Evolutionary conservation across 2,888 invertebrate genomes (phyloP), one percentile per base, ranked within the genome.

Genomic region (Anoplius nigerrimus): DNA sequence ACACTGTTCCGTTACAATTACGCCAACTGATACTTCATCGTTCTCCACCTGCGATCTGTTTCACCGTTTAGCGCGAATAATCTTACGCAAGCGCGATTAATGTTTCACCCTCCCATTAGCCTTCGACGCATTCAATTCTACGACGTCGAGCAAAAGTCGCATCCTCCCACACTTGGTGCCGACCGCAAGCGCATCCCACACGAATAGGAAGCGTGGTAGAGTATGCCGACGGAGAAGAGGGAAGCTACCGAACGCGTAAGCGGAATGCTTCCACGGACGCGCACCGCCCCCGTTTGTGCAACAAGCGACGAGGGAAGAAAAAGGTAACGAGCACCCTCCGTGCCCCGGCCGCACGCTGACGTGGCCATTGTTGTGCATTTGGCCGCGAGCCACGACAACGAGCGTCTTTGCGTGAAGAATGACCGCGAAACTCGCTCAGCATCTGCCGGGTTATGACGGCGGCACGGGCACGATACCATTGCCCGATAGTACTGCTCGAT

Each of bases 401-500:
- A 48, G 48, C 48, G 48, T 48, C 48, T 48, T 48, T 54, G 54
- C 60, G 24, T 21, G 58, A 20, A 52, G 42, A 53, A 53, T 15
- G 27, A 16, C 48, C 45, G n/a, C 57, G 62, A 71, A 62, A 62
- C 22, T 64, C 52, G 46, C 42, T 58, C 27, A 3, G 18, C 46
- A 65, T 55, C 51, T 48, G 48, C n/a, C 18, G 5, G 63, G 63
- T 64, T 66, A 71, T 69, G 66, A 69, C 56, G 53, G 46, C 48
- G 66, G 65, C 66, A 59, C 24, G 48, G 67, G 4, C 4, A 34
- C n/a, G n/a, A n/a, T n/a, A 59, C 22, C 8, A 16, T 43, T 51
- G 48, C 52, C 34, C 48, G 63, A 60, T 66, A 67, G 48, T 59
- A 16, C 15, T 54, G 48, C 22, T 62, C 21, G 74, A 74, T 76